A percentile compares a stretch with the other conserved stretches of the same genome.
Conservation (phyloP, 2,888 invertebrate species). For the Nomada flava region DNA sequence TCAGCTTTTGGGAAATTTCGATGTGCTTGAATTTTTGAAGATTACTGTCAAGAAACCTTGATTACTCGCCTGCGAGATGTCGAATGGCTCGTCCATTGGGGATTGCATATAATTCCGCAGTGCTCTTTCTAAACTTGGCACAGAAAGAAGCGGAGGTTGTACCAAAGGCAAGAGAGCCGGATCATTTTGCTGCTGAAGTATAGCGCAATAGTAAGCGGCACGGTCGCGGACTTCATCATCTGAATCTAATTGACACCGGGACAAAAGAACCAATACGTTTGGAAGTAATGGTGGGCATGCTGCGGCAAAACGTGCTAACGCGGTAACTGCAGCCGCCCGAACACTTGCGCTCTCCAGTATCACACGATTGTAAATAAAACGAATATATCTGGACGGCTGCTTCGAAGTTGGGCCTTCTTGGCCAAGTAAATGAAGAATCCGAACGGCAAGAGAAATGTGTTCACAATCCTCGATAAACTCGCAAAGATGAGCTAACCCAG, state of each 20-base stretch:
- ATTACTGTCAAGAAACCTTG: neutral
- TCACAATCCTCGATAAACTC: conserved; percentile 99
- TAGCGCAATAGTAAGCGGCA: conserved; percentile 97
- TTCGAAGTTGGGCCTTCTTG: conserved; percentile 98
- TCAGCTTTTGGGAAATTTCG: neutral
- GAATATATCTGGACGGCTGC: conserved; percentile 94
- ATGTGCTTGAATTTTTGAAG: neutral
- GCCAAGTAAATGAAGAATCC: conserved; percentile 97
- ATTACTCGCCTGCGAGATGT: conserved; percentile 79
- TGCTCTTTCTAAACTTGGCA: conserved; percentile 95
- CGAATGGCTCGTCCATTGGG: conserved; percentile 90
- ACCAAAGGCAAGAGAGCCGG: conserved; percentile 77
- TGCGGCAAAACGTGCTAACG: conserved; percentile 99
- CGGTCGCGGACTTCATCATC: conserved; percentile 99
- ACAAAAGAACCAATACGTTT: conserved; percentile 93
- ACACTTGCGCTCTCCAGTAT: conserved; percentile 98
- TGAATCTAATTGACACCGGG: conserved; percentile 96
- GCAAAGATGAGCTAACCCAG: conserved; percentile 97
- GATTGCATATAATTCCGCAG: conserved; percentile 92
- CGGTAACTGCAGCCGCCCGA: conserved; percentile 98
- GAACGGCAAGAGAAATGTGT: conserved; percentile 97
- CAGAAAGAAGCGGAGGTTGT: conserved; percentile 85
- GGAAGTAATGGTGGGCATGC: conserved; percentile 94
- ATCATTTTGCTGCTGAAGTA: conserved; percentile 87
- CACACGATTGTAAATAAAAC: conserved; percentile 95